phyloP scores from a whole-genome alignment of 2,113 vertebrate genomes.

The Lates calcarifer region DNA sequence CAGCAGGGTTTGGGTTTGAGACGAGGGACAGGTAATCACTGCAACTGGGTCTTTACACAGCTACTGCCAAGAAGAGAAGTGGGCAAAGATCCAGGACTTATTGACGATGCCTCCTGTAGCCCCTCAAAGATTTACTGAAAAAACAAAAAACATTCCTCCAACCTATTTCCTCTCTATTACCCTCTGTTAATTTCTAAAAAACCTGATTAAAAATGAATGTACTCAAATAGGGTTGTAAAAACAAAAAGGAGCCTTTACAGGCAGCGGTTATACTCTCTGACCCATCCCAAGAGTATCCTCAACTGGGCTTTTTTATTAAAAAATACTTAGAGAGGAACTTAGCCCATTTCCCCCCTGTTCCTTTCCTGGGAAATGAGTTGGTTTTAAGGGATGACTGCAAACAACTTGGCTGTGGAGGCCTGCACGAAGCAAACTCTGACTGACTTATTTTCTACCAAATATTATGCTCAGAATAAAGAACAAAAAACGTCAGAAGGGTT shows the following conservation, averaged over 20 bases:
- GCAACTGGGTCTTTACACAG: conserved; percentile 45
- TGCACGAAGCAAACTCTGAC: conserved; percentile 18
- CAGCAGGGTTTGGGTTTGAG: conserved; percentile 64
- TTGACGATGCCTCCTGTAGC: conserved; percentile 32
- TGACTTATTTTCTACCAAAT: conserved; percentile 25
- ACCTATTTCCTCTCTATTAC: conserved; percentile 42
- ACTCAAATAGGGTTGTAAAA: conserved; percentile 66
- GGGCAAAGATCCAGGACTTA: conserved; percentile 38
- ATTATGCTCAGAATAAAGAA: conserved; percentile 23
- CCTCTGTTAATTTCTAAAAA: conserved; percentile 45
- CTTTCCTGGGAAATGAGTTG: conserved; percentile 54
- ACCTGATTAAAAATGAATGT: conserved; percentile 73
- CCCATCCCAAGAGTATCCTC: conserved; percentile 34
- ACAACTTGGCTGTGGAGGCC: conserved; percentile 22
- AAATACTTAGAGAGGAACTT: conserved; percentile 36
- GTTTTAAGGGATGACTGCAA: conserved; percentile 38
- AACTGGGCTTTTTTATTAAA: conserved; percentile 45
- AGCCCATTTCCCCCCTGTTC: not conserved
- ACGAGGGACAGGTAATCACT: conserved; percentile 61
- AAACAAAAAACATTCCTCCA: not conserved
- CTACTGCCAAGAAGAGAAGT: conserved; percentile 45
- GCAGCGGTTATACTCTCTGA: conserved; percentile 54
- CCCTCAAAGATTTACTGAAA: conserved; percentile 3
- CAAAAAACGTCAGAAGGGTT: conserved; percentile 3
- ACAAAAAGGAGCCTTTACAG: conserved; percentile 64